Conservation (phyloP, 2,888 invertebrate species). For the Aplocera efformata region DNA sequence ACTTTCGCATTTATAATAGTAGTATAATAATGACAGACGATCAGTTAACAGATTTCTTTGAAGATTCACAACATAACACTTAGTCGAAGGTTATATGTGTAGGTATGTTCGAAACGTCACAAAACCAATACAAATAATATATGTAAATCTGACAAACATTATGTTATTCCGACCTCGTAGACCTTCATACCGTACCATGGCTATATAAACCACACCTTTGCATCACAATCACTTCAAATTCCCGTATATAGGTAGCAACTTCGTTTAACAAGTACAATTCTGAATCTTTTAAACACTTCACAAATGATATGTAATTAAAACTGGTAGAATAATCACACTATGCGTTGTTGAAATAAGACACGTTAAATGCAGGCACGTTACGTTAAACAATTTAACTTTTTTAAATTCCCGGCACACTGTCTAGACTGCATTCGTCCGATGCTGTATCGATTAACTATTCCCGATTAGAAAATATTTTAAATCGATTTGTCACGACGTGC, state of each 20-base stretch:
- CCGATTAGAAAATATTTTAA: constrained; percentile 19
- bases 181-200: constrained; percentile 13
- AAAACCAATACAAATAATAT: constrained; percentile 15
- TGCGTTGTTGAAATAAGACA: background rate
- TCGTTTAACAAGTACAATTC: too few relatives aligned
- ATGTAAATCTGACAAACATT: constrained; percentile 22
- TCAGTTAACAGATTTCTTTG: too few relatives aligned
- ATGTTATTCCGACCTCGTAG: constrained; percentile 22
- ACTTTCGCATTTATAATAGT: too few relatives aligned
- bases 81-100: too few relatives aligned
- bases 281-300: background rate
- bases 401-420: too few relatives aligned
- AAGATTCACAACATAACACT: too few relatives aligned
- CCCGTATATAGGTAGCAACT: too few relatives aligned
- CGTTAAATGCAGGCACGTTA: too few relatives aligned
- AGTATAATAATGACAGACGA: too few relatives aligned
- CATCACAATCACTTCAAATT: constrained; percentile 4
- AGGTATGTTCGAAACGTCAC: background rate
- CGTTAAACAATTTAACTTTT: too few relatives aligned
- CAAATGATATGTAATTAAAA: constrained; percentile 4
- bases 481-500: constrained; percentile 29
- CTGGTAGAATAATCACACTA: constrained; percentile 7
- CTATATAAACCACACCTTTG: constrained; percentile 12
- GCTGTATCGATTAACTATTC: constrained; percentile 21
- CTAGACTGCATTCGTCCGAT: background rate